These are phyloP conservation scores for Ectobius pallidus DNA, from an alignment of 2,888 invertebrate species.

Conservation along the genomic window DNA sequence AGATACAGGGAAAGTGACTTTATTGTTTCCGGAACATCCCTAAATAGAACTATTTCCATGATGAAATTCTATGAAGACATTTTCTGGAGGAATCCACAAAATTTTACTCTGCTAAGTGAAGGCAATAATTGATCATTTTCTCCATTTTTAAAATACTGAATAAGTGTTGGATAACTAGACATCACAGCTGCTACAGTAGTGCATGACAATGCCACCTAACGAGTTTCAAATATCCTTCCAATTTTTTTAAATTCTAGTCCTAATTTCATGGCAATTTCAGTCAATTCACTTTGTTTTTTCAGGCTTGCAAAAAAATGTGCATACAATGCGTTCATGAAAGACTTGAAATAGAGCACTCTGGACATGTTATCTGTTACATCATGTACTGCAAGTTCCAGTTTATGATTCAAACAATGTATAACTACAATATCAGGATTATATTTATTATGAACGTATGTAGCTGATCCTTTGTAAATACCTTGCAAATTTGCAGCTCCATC, in stretches of 20 bases:
- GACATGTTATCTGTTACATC: too few relatives aligned
- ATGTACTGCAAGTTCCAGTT: background rate
- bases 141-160: background rate
- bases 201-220: background rate
- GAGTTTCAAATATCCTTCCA: background rate
- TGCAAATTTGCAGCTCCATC: background rate
- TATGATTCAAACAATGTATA: background rate
- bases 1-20: too few relatives aligned
- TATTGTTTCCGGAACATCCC: too few relatives aligned
- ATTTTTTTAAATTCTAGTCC: background rate
- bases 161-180: background rate
- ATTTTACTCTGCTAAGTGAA: too few relatives aligned
- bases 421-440: background rate
- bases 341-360: background rate
- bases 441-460: background rate
- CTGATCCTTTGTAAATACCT: background rate
- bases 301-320: background rate
- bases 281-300: background rate
- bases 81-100: too few relatives aligned
- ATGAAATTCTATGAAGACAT: too few relatives aligned
- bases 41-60: too few relatives aligned
- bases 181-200: background rate
- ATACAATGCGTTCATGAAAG: background rate
- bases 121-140: too few relatives aligned
- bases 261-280: background rate